A percentile compares a stretch with the other conserved stretches of the same genome.
phyloP scores from a whole-genome alignment of 23 tunicate genomes.

The Diplosoma virens region DNA sequence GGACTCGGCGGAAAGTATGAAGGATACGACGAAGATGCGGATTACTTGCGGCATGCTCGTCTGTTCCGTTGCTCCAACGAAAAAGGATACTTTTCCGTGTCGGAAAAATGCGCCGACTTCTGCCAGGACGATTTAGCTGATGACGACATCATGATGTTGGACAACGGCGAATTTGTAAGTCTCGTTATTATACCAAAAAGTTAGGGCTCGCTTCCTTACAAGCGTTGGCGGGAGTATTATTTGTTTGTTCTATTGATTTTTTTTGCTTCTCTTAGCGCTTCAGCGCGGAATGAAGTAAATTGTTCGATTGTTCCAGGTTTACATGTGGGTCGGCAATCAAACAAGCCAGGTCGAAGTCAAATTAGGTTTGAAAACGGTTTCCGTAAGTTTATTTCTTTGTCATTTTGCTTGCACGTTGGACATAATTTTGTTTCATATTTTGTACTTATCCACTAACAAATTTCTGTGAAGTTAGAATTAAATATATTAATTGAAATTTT shows the following conservation, averaged over 20 bases:
- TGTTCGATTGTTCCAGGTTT: conserved; percentile 23
- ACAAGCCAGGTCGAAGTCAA: conserved; percentile 88
- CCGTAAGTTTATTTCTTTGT: conserved; percentile 47
- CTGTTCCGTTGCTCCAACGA: conserved; percentile 97
- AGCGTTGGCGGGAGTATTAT: too few species aligned
- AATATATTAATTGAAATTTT: too few species aligned
- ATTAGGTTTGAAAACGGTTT: conserved; percentile 70
- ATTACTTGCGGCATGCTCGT: conserved; percentile 64
- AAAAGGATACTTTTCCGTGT: conserved; percentile 88
- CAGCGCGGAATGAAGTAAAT: background rate
- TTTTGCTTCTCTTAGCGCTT: too few species aligned
- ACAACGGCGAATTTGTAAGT: conserved; percentile 74
- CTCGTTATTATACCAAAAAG: background rate
- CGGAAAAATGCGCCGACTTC: conserved; percentile 98
- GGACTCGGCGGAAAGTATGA: conserved; percentile 73
- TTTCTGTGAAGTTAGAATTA: too few species aligned
- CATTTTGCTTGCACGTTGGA: too few species aligned
- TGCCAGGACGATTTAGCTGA: conserved; percentile 98
- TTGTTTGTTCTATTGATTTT: too few species aligned
- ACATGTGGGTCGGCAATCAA: conserved; percentile 93
- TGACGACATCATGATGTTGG: conserved; percentile 98
- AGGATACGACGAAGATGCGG: conserved; percentile 77
- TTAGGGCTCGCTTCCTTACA: too few species aligned
- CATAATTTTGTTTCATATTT: too few species aligned
- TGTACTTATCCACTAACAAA: too few species aligned